Base-by-base conservation (phyloP, 2,797 vertebrate species). In the Cygnus olor region DNA sequence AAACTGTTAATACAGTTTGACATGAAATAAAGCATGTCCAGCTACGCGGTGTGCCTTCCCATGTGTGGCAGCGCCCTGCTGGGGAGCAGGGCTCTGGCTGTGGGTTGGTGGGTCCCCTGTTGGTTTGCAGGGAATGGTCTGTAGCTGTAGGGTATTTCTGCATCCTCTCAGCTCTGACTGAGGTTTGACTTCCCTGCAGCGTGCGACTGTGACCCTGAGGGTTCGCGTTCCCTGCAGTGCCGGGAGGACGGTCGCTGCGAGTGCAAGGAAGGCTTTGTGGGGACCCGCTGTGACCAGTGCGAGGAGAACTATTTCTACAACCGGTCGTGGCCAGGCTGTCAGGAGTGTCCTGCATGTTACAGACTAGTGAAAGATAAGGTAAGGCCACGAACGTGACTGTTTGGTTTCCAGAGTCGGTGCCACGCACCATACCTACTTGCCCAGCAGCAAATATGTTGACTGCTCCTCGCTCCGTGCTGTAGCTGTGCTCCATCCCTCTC, bases 301-400 rank as follows among this genome's bases (percentile, higher is more conserved):
- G 99, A 99, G 94, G 99, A 99, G 96, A 99, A 99, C 90, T 99
- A 99, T 94, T 99, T 99, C 98, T 99, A 99, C 97, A 99, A 99
- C 96, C 99, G 99, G 79, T 98, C 99, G 0, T 98, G 98, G 40
- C 99, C 99, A 0, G 99, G 99, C 72, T 99, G 99, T 97, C 99
- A 99, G 95, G 99, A 99, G 92, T 99, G 99, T 65, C 99, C 99
- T 0, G 98, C 99, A 68, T 99, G 99, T 89, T 99, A 99, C 97
- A 97, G 99, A 45, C 96, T 99, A 54, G 99, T 99, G 64, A 98
- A 99, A 78, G 99, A 99, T 91, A 99, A 99, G 98, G 99, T 99
- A 61, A 95, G 97, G 25, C 71, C 20, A 14, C 44, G 49, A 15
- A 20, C 0, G 1, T 32, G 44, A 12, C 70, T 34, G 4, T 30